Conservation (phyloP, 2,113 vertebrate genomes). For the Passer montanus region DNA sequence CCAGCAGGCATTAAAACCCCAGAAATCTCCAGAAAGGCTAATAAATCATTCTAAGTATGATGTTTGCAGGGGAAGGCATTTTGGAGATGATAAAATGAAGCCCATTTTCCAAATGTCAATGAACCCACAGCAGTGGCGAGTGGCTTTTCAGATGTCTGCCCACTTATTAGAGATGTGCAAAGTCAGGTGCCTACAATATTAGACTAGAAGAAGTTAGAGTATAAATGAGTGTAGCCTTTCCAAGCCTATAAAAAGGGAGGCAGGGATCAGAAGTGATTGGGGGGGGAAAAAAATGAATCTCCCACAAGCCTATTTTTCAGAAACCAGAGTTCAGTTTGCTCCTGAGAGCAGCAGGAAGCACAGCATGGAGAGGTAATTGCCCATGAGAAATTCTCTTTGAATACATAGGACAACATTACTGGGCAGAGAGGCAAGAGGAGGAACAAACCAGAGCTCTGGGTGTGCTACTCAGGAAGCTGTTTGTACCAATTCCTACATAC, state of each 20-base stretch:
- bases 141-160: neutral
- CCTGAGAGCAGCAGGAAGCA: neutral
- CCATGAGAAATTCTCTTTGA: neutral
- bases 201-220: neutral
- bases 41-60: conserved; percentile 40
- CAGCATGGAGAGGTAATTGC: neutral
- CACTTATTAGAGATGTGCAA: conserved; percentile 23
- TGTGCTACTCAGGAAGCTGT: neutral
- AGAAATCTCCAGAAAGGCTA: conserved; percentile 21
- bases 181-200: neutral
- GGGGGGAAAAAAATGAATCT: accelerated
- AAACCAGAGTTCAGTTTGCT: neutral
- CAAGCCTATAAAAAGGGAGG: neutral
- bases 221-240: conserved; percentile 16
- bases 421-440: neutral
- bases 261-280: neutral
- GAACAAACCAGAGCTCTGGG: neutral
- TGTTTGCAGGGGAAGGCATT: conserved; percentile 41
- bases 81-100: conserved; percentile 36
- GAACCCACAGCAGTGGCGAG: conserved; percentile 46
- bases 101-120: conserved; percentile 65
- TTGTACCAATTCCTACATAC: neutral
- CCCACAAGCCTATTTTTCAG: neutral
- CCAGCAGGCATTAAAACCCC: neutral
- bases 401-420: neutral